Base-by-base conservation (phyloP, 2,888 invertebrate genomes). In the Andrena marginata region DNA sequence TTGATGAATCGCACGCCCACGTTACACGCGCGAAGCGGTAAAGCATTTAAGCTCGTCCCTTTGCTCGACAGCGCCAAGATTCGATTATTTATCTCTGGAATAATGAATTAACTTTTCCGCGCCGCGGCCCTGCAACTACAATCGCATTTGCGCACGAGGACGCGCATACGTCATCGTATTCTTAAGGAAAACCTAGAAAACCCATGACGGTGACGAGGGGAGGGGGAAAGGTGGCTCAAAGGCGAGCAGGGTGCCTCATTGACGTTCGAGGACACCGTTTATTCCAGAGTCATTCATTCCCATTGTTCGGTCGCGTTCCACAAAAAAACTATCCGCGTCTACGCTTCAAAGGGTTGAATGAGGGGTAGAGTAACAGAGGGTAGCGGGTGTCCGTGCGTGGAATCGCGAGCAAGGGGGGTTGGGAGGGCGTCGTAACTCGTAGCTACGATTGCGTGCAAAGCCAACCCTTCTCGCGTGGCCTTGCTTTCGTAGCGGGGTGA, bases 361-460 rank as follows among this genome's bases (percentile, higher is more conserved):
- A 74, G 78, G 71, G 54, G 59, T 23, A 35, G 60, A 29, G 7
- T 51, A 48, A 63, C 51, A 65, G 33, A 81, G 76, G 80, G 78
- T 85, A 48, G 70, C 49, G 80, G 75, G 82, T 85, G 86, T 82
- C 78, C 70, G 73, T 78, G 83, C 84, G 86, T 80, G 68, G 84
- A 81, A 82, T 86, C 77, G 82, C 42, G 62, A n/a, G 80, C 54
- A 26, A 7, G 59, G 20, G 26, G 1, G 2, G 62, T 20, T 16
- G 63, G 60, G n/a, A 59, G 64, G 70, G 76, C 42, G 80, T 85
- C 78, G 82, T 77, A 83, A 86, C 87, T 84, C 75, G 80, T 49
- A 54, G 76, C 78, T 83, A 86, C 81, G 84, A 72, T 88, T 78
- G 87, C 88, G 81, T 88, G 88, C 83, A 72, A 70, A 83, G 69